Conservation (phyloP, 1,140 invertebrate species). For the roundworm (Caenorhabditis elegans) region DNA sequence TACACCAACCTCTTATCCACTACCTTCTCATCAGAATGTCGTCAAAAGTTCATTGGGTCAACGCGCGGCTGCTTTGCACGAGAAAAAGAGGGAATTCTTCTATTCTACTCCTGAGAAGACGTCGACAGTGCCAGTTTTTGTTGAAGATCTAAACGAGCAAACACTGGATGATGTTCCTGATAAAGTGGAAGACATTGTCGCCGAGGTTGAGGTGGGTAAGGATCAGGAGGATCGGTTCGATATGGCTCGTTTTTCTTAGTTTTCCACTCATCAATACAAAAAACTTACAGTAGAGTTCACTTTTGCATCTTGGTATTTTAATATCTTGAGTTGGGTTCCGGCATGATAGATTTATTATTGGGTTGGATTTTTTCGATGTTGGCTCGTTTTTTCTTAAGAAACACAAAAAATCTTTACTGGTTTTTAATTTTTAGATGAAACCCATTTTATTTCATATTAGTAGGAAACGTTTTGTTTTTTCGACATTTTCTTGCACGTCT, state of each 20-base stretch:
- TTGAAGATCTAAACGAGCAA: not conserved
- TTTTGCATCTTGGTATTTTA: too few species aligned
- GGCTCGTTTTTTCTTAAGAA: too few species aligned
- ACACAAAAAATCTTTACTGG: too few species aligned
- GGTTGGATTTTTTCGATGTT: too few species aligned
- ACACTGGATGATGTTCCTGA: not conserved
- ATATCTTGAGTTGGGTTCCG: too few species aligned
- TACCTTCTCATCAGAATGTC: not conserved
- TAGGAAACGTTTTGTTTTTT: too few species aligned
- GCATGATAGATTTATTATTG: too few species aligned
- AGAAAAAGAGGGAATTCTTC: slow-evolving; percentile 21
- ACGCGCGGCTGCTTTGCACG: not conserved
- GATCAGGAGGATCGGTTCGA: not conserved
- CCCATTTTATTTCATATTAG: too few species aligned
- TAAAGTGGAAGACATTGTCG: not conserved
- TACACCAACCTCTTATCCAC: not conserved
- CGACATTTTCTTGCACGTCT: too few species aligned
- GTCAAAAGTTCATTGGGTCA: not conserved
- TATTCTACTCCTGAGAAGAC: slow-evolving; percentile 9
- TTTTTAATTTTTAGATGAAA: too few species aligned
- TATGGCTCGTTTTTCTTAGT: not conserved
- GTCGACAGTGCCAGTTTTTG: not conserved
- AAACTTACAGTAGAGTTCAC: too few species aligned
- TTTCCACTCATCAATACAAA: not conserved
- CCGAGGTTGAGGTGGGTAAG: not conserved